These are phyloP conservation scores for Salpingus planirostris DNA, from an alignment of 2,888 invertebrate species.

Conservation along the genomic window DNA sequence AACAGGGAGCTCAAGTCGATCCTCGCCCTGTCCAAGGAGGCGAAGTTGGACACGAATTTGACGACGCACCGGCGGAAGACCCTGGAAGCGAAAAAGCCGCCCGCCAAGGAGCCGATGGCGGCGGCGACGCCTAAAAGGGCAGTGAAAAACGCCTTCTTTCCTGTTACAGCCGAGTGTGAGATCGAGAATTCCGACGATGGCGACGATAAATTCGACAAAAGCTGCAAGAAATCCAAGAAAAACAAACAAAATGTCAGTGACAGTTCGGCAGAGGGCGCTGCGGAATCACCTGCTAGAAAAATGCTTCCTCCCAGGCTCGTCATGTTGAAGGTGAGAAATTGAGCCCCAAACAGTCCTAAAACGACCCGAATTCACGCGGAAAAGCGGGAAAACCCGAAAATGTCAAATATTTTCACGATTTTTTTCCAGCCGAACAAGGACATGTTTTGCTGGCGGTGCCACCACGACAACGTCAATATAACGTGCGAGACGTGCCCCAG, in stretches of 20 bases:
- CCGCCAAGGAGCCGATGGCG: slow-evolving; percentile 4
- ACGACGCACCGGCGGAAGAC: slow-evolving; percentile 42
- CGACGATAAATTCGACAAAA: slow-evolving; percentile 8
- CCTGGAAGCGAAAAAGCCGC: slow-evolving; percentile 23
- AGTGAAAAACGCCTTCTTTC: slow-evolving; percentile 23
- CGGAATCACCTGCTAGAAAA: slow-evolving; percentile 18
- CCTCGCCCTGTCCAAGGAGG: slow-evolving; percentile 58
- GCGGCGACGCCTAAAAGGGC: neutral
- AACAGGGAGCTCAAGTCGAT: slow-evolving; percentile 52
- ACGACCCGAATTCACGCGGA: too few relatives aligned
- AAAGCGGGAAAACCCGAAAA: slow-evolving; percentile 5
- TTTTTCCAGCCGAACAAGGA: slow-evolving; percentile 49
- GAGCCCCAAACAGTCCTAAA: too few relatives aligned
- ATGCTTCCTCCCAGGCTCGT: slow-evolving; percentile 10
- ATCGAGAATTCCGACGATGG: slow-evolving; percentile 18
- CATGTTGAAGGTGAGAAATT: slow-evolving; percentile 4
- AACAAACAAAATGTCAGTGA: too few relatives aligned
- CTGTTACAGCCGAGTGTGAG: slow-evolving; percentile 32
- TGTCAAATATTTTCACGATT: slow-evolving; percentile 2
- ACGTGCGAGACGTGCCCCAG: slow-evolving; percentile 78
- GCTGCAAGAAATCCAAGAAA: slow-evolving; percentile 18
- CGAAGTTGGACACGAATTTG: slow-evolving; percentile 50
- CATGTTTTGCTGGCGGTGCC: slow-evolving; percentile 87
- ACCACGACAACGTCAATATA: slow-evolving; percentile 56
- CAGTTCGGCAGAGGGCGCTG: slow-evolving; percentile 21